Percentiles rank a stretch among this genome's conserved stretches.
These are phyloP conservation scores for Dromiciops gliroides DNA, from an alignment of 2,113 vertebrate genomes.

Conservation along the genomic window DNA sequence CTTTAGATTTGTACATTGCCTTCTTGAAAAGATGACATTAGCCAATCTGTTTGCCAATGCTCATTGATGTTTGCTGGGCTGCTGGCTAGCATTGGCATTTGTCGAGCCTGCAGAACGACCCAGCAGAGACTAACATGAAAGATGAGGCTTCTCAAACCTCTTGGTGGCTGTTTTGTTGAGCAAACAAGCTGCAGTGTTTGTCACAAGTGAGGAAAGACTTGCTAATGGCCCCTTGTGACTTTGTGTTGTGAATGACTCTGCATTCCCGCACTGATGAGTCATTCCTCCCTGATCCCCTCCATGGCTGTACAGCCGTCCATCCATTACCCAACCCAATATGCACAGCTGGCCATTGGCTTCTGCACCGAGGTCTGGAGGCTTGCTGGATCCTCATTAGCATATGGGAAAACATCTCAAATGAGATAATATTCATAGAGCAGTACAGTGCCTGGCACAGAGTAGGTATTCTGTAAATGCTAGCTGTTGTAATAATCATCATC, in stretches of 20 bases:
- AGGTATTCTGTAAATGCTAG: slow-evolving; percentile 6
- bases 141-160: background rate
- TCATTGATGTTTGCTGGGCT: background rate
- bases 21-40: slow-evolving; percentile 38
- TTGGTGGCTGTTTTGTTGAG: background rate
- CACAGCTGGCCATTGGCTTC: background rate
- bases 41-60: background rate
- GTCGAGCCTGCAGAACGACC: background rate
- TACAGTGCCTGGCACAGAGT: background rate
- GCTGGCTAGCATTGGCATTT: background rate
- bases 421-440: slow-evolving; percentile 5
- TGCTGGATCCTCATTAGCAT: background rate
- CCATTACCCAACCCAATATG: slow-evolving; percentile 11
- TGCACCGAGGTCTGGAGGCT: background rate
- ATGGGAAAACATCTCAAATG: background rate
- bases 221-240: background rate
- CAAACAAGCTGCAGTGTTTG: slow-evolving; percentile 8
- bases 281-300: slow-evolving; percentile 36
- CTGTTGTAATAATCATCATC: background rate
- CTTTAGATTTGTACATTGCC: background rate
- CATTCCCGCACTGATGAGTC: slow-evolving; percentile 48
- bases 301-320: background rate
- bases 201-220: background rate
- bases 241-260: slow-evolving; percentile 11
- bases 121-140: background rate